Conservation (phyloP, 2,888 invertebrate species). For the Crepidodera aurea region DNA sequence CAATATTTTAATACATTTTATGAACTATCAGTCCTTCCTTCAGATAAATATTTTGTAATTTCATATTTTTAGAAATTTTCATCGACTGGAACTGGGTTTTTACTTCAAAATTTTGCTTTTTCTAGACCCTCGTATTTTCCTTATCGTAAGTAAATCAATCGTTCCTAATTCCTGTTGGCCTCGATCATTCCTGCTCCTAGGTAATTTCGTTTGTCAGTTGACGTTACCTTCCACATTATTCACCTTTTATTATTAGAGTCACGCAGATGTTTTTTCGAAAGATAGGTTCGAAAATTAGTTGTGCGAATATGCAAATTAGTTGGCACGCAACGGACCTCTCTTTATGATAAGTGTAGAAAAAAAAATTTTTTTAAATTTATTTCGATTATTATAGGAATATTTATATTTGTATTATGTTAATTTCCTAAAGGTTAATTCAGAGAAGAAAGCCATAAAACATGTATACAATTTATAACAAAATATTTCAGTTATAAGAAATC, state of each 20-base stretch:
- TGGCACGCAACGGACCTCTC: slow-evolving; percentile 9
- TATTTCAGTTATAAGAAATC: too few relatives aligned
- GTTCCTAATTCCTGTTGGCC: not conserved
- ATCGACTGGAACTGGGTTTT: too few relatives aligned
- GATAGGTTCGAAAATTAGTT: slow-evolving; percentile 2
- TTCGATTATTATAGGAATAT: not conserved
- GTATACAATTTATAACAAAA: too few relatives aligned
- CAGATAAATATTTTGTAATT: too few relatives aligned
- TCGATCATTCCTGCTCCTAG: not conserved
- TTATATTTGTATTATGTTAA: not conserved
- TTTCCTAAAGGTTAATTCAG: too few relatives aligned
- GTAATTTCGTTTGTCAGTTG: not conserved
- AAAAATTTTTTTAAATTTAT: not conserved
- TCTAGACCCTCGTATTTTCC: too few relatives aligned
- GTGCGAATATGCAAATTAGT: slow-evolving; percentile 10
- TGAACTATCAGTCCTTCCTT: too few relatives aligned
- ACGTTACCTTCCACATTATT: slow-evolving; percentile 7
- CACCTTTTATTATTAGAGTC: slow-evolving; percentile 12
- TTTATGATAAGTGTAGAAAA: not conserved
- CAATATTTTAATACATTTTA: too few relatives aligned
- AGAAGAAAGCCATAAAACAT: too few relatives aligned
- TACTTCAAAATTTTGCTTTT: too few relatives aligned
- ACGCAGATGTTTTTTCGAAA: slow-evolving; percentile 1
- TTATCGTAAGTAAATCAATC: too few relatives aligned
- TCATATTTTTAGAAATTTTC: too few relatives aligned